Conservation (phyloP, 2,797 vertebrate species). For the Telmatherina bonti region DNA sequence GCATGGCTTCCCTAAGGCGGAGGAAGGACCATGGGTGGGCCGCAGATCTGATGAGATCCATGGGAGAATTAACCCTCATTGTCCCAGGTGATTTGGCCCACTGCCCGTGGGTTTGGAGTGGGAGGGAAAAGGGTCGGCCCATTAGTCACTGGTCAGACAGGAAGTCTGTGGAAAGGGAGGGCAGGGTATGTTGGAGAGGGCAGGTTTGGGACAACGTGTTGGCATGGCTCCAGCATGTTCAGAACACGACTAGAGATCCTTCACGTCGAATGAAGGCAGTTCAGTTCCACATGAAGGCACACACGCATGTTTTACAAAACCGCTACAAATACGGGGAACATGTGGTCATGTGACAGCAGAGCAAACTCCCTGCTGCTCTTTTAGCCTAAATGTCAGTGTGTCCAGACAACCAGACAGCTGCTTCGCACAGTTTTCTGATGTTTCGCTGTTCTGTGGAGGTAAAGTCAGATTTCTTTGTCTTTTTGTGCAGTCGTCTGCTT, state of each 20-base stretch:
- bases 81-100: constrained; percentile 65
- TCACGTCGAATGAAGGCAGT: constrained; percentile 54
- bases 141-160: constrained; percentile 63
- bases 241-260: constrained; percentile 31
- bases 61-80: constrained; percentile 54
- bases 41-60: constrained; percentile 27
- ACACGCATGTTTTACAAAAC: constrained; percentile 20
- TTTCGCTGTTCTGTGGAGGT: not conserved
- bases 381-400: not conserved
- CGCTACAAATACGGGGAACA: too few relatives aligned
- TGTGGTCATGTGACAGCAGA: not conserved
- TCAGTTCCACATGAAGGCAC: constrained; percentile 35
- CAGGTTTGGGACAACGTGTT: constrained; percentile 70
- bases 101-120: constrained; percentile 39
- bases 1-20: constrained; percentile 23
- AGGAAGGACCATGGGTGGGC: constrained; percentile 56
- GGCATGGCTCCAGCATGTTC: constrained; percentile 40
- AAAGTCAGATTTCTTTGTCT: not conserved
- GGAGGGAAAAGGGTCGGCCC: constrained; percentile 15
- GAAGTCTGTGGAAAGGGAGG: constrained; percentile 49
- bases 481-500: not conserved
- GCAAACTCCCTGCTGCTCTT: not conserved
- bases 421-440: not conserved
- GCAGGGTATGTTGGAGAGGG: constrained; percentile 44
- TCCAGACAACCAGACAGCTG: not conserved